Evolutionary conservation across 2,888 invertebrate genomes (phyloP).

Genomic region (Ceraclea dissimilis): DNA sequence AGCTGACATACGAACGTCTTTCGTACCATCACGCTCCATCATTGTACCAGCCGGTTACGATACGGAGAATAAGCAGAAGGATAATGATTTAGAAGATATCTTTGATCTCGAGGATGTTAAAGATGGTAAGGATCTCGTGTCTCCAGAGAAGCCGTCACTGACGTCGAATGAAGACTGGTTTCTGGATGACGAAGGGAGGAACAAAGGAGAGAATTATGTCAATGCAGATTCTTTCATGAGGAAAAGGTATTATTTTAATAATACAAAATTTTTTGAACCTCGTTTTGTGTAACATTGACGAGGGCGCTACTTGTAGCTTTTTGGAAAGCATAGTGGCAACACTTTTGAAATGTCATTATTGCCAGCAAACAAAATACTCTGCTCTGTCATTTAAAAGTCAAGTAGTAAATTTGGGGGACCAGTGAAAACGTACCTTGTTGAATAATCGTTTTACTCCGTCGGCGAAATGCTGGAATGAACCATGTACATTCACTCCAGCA

Average conservation of each 20-base stretch:
- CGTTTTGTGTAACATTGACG: no score
- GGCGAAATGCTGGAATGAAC: no score
- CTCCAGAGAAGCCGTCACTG: not conserved
- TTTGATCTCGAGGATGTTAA: not conserved
- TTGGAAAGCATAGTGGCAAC: no score
- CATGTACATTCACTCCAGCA: no score
- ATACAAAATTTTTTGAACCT: no score
- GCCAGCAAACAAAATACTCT: no score
- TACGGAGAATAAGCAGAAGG: not conserved
- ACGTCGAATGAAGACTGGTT: not conserved
- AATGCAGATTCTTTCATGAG: not conserved
- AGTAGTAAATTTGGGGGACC: no score
- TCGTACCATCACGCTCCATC: conserved; percentile 49
- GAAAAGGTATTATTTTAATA: not conserved
- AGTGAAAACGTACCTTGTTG: no score
- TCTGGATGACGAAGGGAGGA: not conserved
- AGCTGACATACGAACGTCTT: conserved; percentile 56
- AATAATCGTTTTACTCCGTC: no score
- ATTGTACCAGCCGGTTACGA: conserved; percentile 34
- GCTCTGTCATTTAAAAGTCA: no score
- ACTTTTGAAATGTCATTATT: no score
- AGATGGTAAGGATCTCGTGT: not conserved
- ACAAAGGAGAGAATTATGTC: not conserved
- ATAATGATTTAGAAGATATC: not conserved
- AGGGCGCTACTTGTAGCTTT: no score